Percentiles rank a stretch among this genome's conserved stretches.
These are phyloP conservation scores for Felis chaus DNA, from an alignment of 2,113 vertebrate genomes.

Conservation along the genomic window DNA sequence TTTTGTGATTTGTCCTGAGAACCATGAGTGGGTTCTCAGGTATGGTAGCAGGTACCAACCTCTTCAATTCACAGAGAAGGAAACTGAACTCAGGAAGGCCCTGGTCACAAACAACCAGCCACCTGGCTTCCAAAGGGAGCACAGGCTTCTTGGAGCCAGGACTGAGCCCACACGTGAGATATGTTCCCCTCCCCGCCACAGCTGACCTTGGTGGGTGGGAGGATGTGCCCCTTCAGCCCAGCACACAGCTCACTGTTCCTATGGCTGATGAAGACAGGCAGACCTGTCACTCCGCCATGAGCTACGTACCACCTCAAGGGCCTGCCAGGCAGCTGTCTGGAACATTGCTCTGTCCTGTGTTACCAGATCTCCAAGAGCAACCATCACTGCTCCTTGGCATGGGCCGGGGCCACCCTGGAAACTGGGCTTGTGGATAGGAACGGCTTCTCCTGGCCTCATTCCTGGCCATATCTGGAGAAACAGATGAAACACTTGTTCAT, in stretches of 20 bases:
- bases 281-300: background rate
- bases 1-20: conserved; percentile 35
- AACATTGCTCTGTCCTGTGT: background rate
- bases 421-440: background rate
- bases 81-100: background rate
- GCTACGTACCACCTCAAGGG: background rate
- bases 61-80: background rate
- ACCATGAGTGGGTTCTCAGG: background rate
- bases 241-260: background rate
- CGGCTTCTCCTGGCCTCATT: background rate
- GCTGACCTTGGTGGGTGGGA: background rate
- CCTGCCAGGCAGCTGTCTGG: background rate
- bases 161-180: background rate
- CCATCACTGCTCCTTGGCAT: background rate
- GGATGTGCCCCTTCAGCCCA: background rate
- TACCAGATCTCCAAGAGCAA: background rate
- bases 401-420: background rate
- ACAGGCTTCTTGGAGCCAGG: background rate
- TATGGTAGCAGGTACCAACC: background rate
- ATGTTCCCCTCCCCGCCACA: background rate
- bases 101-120: background rate
- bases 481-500: background rate
- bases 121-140: background rate
- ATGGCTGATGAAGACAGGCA: background rate
- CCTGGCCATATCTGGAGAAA: background rate